These are phyloP conservation scores for Armadillidium nasatum DNA, from an alignment of 1,140 invertebrate genomes.

Conservation along the genomic window DNA sequence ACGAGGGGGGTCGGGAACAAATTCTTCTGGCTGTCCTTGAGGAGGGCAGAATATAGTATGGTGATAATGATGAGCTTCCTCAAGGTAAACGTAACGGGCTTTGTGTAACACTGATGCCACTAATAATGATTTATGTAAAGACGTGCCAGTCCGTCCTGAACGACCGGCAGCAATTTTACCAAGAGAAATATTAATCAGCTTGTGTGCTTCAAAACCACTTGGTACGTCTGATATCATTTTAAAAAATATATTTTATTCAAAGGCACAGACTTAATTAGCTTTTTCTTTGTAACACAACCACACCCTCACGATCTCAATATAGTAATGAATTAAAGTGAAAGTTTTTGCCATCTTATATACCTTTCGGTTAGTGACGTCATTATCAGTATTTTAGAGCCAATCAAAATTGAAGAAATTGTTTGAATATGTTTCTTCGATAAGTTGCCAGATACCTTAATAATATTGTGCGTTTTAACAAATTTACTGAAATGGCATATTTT, in stretches of 20 bases:
- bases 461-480: not conserved
- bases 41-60: constrained; percentile 30
- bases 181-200: constrained; percentile 61
- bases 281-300: not conserved
- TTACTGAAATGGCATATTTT: not conserved
- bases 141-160: constrained; percentile 59
- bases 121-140: constrained; percentile 63
- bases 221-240: constrained; percentile 2
- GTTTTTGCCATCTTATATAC: not conserved
- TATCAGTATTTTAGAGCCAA: not conserved
- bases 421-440: not conserved
- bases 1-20: constrained; percentile 4
- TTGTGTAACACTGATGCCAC: constrained; percentile 65
- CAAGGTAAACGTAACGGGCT: constrained; percentile 62
- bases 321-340: constrained; percentile 1
- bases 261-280: not conserved
- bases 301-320: not conserved
- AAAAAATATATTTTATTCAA: not conserved
- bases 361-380: not conserved
- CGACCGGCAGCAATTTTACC: constrained; percentile 63
- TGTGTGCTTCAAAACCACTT: constrained; percentile 55
- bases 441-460: not conserved
- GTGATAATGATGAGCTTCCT: constrained; percentile 57
- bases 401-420: not conserved
- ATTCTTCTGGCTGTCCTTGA: constrained; percentile 22